These are phyloP conservation scores for Drosophila anceps DNA, from an alignment of 2,888 invertebrate genomes.

Conservation along the genomic window DNA sequence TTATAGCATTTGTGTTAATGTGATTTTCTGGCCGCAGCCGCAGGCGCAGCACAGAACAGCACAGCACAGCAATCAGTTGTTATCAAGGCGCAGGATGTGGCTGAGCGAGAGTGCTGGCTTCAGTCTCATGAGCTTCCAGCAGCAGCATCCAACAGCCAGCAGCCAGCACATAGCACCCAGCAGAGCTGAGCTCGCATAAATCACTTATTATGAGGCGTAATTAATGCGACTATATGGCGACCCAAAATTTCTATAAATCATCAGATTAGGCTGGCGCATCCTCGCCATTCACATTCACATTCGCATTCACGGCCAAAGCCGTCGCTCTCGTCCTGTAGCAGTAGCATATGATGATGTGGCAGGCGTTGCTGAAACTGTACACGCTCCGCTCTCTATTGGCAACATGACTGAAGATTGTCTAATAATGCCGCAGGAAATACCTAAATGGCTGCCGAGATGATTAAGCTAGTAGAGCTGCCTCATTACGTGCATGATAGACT, in stretches of 20 bases:
- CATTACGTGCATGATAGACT: slow-evolving; percentile 21
- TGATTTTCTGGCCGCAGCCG: slow-evolving; percentile 81
- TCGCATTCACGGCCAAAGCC: slow-evolving; percentile 4
- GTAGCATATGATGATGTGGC: slow-evolving; percentile 37
- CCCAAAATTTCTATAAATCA: slow-evolving; percentile 86
- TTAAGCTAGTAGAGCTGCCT: slow-evolving; percentile 36
- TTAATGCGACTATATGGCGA: slow-evolving; percentile 86
- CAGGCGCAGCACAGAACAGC: slow-evolving; percentile 15
- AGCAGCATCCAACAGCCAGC: slow-evolving; percentile 12
- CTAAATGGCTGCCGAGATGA: slow-evolving; percentile 52
- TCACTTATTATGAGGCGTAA: slow-evolving; percentile 86
- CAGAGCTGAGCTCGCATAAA: slow-evolving; percentile 82
- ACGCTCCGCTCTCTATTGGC: slow-evolving; percentile 41
- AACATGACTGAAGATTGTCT: slow-evolving; percentile 58
- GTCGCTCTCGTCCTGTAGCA: slow-evolving; percentile 6
- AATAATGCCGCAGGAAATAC: slow-evolving; percentile 60
- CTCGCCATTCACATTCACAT: slow-evolving; percentile 14
- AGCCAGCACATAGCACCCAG: slow-evolving; percentile 18
- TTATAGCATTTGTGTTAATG: slow-evolving; percentile 83
- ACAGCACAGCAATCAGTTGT: slow-evolving; percentile 8
- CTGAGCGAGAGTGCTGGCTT: slow-evolving; percentile 25
- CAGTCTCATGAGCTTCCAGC: slow-evolving; percentile 23
- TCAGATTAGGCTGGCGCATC: slow-evolving; percentile 83
- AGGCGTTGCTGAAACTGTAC: slow-evolving; percentile 33
- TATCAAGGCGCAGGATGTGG: slow-evolving; percentile 10